Percentiles rank a stretch among this genome's conserved stretches.
These are phyloP conservation scores for Clepsis dumicolana DNA, from an alignment of 2,888 invertebrate species.

Conservation along the genomic window DNA sequence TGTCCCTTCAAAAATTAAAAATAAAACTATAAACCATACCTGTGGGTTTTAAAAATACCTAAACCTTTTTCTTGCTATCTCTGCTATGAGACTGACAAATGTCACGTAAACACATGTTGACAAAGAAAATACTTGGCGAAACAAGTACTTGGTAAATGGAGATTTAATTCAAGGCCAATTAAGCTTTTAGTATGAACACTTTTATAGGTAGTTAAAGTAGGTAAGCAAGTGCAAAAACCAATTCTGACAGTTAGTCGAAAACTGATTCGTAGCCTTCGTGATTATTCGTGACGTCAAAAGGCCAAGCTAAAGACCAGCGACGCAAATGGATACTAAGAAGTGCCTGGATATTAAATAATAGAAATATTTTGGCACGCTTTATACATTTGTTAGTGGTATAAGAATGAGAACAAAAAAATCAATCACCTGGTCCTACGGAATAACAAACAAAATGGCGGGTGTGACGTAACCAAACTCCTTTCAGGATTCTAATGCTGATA, in stretches of 20 bases:
- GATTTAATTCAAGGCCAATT: conserved; percentile 17
- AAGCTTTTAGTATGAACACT: conserved; percentile 12
- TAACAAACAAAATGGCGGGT: conserved; percentile 10
- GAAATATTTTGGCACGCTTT: background rate
- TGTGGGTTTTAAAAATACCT: no score
- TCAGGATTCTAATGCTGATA: conserved; percentile 34
- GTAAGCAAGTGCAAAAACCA: background rate
- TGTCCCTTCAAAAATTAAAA: no score
- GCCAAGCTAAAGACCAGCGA: conserved; percentile 17
- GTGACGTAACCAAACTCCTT: conserved; percentile 23
- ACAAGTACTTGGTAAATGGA: background rate
- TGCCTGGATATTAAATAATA: conserved; percentile 1
- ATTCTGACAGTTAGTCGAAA: conserved; percentile 19
- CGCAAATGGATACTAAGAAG: conserved; percentile 30
- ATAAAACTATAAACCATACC: no score
- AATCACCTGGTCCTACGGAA: background rate
- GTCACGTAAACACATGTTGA: background rate
- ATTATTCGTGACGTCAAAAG: conserved; percentile 33
- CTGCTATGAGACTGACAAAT: conserved; percentile 5
- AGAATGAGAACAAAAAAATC: background rate
- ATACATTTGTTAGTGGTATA: conserved; percentile 5
- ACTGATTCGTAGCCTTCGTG: conserved; percentile 30
- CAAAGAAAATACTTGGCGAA: background rate
- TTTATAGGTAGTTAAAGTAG: background rate
- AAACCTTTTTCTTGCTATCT: background rate